These are phyloP conservation scores for Vicugna pacos DNA, from an alignment of 2,113 vertebrate species.

Conservation along the genomic window DNA sequence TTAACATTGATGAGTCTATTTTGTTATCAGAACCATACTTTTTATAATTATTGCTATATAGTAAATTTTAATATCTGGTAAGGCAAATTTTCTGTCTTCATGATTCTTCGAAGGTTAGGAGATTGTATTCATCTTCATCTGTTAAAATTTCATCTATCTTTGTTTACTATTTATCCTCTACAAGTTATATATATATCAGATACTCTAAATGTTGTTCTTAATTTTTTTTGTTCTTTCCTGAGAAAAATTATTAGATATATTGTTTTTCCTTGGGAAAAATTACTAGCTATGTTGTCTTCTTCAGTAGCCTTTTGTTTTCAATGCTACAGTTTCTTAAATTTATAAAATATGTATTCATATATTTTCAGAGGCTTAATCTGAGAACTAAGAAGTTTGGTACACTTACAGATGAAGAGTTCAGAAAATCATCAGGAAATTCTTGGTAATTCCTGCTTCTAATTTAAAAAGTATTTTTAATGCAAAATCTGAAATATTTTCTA, in stretches of 20 bases:
- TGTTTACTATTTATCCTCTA: neutral
- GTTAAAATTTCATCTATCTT: neutral
- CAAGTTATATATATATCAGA: neutral
- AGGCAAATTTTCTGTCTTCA: neutral
- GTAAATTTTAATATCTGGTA: neutral
- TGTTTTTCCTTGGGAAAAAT: neutral
- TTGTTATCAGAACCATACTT: neutral
- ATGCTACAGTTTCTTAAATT: neutral
- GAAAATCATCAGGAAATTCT: conserved; percentile 62
- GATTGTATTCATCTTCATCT: neutral
- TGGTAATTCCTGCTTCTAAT: conserved; percentile 51
- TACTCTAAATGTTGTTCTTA: neutral
- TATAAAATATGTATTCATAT: neutral
- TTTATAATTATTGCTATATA: neutral
- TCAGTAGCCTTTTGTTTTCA: neutral
- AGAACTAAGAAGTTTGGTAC: conserved; percentile 72
- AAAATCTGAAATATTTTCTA: conserved; percentile 47
- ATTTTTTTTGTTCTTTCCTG: neutral
- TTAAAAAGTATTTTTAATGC: neutral
- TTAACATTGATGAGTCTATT: neutral
- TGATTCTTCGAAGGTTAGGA: neutral
- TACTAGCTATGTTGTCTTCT: neutral
- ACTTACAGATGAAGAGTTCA: conserved; percentile 63
- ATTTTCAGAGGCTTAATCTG: conserved; percentile 68
- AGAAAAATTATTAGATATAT: neutral